Percentiles rank a stretch among this genome's conserved stretches.
phyloP scores from a whole-genome alignment of 2,113 vertebrate species.

The Vicugna pacos region DNA sequence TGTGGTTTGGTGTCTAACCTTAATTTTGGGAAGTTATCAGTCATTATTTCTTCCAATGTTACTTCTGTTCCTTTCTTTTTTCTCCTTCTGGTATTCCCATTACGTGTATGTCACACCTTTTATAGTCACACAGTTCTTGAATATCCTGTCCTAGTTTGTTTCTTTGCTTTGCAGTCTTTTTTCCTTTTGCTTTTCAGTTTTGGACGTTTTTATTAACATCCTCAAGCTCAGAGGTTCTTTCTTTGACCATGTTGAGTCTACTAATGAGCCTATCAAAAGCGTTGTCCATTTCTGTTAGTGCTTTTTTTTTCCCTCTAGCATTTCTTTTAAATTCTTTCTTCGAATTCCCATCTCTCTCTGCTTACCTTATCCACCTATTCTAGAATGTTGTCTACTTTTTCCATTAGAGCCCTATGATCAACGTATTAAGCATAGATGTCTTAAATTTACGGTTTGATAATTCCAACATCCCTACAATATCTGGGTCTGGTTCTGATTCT shows the following conservation, averaged over 20 bases:
- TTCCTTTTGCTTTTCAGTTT: not conserved
- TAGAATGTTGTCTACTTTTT: not conserved
- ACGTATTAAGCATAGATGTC: not conserved
- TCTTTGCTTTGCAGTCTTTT: not conserved
- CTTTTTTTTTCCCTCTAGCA: not conserved
- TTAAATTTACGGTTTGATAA: not conserved
- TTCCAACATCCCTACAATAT: not conserved
- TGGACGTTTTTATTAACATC: not conserved
- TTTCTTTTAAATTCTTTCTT: not conserved
- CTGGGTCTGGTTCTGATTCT: not conserved
- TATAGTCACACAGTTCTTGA: not conserved
- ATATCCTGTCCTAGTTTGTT: not conserved
- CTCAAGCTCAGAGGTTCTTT: not conserved
- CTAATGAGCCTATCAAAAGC: not conserved
- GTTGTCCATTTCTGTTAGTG: not conserved
- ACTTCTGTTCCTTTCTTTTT: not conserved
- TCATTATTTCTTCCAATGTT: not conserved
- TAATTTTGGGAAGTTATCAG: not conserved
- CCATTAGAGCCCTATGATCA: not conserved
- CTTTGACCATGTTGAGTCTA: not conserved
- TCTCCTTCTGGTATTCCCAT: not conserved
- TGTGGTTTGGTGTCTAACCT: not conserved
- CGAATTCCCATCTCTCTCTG: not conserved
- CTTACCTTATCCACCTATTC: not conserved
- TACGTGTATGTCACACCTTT: fast-evolving